Evolutionary conservation across 2,113 vertebrate species (phyloP), one percentile per base, ranked within the genome.

Genomic region (Gorilla gorilla): DNA sequence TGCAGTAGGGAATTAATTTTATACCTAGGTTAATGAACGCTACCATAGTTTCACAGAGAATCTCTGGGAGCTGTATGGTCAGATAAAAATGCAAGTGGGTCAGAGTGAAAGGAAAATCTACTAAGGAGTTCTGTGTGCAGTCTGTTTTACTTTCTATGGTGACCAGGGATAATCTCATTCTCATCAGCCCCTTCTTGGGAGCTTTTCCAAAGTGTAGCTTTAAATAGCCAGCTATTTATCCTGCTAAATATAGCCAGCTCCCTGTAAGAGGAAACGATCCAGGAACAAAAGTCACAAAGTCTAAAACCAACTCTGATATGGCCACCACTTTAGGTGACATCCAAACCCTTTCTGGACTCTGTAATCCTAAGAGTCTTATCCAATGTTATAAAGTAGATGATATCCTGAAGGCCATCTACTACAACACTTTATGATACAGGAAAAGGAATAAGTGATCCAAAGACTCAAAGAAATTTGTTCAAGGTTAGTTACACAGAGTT

Each of bases 151-250:
- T 83, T 88, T 94, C 10, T 40, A 20, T 70, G 64, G 12, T 83
- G 16, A 64, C 40, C 59, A 81, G 45, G 70, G 72, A 79, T 79
- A 97, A 82, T 16, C 78, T 93, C 20, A 89, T 78, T 95, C 35
- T 87, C 35, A 76, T 50, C 38, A 52, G 40, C 48, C 27, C 14
- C 25, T 84, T 38, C 40, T 61, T 61, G 5, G 70, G 59, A 86
- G 16, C 13, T 81, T 70, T 92, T 64, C 52, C 78, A 94, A 91
- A 80, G 3, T 9, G 68, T 43, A 89, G 38, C 57, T 86, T 95
- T 92, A 95, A 94, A 70, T 27, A 95, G 90, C 8, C 43, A 97
- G 50, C 50, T 93, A 76, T 57, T 84, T 89, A 87, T 78, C 50
- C 32, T 95, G 18, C 75, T 79, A 90, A 86, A 94, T 79, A 96